Conservation (phyloP, 2,797 vertebrate species). For the Mormyrops attenuatus region DNA sequence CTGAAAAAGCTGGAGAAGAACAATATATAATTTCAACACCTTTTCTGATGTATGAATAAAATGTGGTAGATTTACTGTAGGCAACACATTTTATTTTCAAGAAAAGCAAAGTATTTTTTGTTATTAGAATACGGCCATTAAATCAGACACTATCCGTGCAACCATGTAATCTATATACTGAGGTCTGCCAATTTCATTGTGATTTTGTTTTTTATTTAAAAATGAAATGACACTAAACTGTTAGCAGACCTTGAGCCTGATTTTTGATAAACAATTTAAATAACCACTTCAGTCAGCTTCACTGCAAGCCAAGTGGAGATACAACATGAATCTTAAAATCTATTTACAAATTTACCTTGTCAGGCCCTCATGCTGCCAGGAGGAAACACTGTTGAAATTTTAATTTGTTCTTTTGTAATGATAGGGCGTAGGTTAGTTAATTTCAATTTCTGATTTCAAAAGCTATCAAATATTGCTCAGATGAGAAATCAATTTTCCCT, state of each 20-base stretch:
- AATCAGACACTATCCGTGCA: background rate
- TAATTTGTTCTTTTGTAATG: conserved; percentile 99
- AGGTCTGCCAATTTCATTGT: background rate
- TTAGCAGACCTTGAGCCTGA: conserved; percentile 10
- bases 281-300: conserved; percentile 18
- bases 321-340: conserved; percentile 67
- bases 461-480: conserved; percentile 99
- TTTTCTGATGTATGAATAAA: background rate
- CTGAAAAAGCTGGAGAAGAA: background rate
- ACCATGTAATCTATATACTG: background rate
- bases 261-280: conserved; percentile 26
- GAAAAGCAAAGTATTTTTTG: background rate
- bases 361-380: conserved; percentile 72
- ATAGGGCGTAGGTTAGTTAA: conserved; percentile 98
- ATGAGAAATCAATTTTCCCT: conserved; percentile 99
- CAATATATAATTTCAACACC: background rate
- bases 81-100: background rate
- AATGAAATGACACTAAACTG: conserved; percentile 4
- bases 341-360: conserved; percentile 85
- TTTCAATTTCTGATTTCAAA: conserved; percentile 99
- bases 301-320: background rate
- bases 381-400: conserved; percentile 83
- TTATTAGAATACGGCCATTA: background rate
- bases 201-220: background rate
- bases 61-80: background rate